These are phyloP conservation scores for Nematostella vectensis DNA, from an alignment of 92 coral and sea anemone species.

Conservation along the genomic window DNA sequence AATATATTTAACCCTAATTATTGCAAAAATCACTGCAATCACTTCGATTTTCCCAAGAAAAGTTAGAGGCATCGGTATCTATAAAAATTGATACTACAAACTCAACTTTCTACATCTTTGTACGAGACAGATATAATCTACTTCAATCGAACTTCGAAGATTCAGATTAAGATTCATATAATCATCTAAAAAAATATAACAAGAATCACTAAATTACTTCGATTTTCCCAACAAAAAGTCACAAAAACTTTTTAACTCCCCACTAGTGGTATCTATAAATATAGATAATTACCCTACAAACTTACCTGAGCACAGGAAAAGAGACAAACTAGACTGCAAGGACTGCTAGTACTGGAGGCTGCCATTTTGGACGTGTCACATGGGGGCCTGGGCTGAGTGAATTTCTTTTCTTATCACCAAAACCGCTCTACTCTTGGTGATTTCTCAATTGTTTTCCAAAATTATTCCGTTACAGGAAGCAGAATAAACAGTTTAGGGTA, in stretches of 20 bases:
- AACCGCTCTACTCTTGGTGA: background rate
- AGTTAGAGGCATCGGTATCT: no score
- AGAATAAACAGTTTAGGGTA: background rate
- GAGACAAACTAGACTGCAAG: constrained; percentile 3
- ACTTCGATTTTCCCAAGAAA: background rate
- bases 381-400: constrained; percentile 7
- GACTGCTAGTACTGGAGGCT: constrained; percentile 31
- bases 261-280: background rate
- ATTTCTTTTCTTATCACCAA: background rate
- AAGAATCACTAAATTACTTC: constrained; percentile 2
- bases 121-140: no score
- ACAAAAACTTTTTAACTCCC: background rate
- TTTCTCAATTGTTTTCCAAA: background rate
- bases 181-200: background rate
- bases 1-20: background rate
- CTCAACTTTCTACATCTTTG: no score
- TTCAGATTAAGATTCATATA: background rate
- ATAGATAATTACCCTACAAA: background rate
- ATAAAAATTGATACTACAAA: no score
- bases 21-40: constrained; percentile 6
- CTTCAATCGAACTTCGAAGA: no score
- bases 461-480: background rate
- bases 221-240: background rate
- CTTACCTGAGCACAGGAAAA: constrained; percentile 2
- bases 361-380: constrained; percentile 20